Evolutionary conservation across 2,797 vertebrate genomes (phyloP).

Genomic region (Loris lydekkerianus): DNA sequence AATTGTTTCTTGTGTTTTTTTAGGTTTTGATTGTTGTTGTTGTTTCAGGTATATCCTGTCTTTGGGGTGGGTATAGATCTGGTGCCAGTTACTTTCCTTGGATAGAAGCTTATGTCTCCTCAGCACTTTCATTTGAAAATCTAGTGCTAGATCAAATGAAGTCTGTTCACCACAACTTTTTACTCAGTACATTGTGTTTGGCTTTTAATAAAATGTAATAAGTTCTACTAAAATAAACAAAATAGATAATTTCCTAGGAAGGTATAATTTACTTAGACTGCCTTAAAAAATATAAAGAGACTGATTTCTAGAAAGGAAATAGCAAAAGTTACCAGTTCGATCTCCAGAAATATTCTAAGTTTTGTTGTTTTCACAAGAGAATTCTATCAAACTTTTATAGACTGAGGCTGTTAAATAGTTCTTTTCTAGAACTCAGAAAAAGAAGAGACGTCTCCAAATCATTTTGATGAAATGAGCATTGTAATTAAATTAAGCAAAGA

Average conservation of each 20-base stretch:
- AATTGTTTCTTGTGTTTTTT: neutral
- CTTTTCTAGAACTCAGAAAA: conserved; percentile 26
- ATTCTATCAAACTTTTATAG: neutral
- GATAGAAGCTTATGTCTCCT: neutral
- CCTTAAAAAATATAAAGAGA: neutral
- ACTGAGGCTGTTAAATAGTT: neutral
- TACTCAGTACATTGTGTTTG: neutral
- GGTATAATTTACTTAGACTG: neutral
- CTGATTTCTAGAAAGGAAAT: neutral
- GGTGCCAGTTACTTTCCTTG: neutral
- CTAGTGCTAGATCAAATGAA: neutral
- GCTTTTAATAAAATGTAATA: neutral
- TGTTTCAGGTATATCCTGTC: neutral
- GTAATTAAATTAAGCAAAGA: neutral
- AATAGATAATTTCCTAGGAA: neutral
- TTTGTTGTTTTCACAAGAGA: neutral
- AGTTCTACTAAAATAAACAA: neutral
- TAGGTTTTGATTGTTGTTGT: neutral
- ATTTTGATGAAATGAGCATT: neutral
- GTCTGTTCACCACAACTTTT: neutral
- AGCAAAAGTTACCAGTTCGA: neutral
- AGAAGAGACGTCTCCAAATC: neutral
- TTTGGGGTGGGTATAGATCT: neutral
- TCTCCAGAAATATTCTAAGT: neutral
- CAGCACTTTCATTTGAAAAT: neutral